These are phyloP conservation scores for Sciurus carolinensis DNA, from an alignment of 2,797 vertebrate species.

Conservation along the genomic window DNA sequence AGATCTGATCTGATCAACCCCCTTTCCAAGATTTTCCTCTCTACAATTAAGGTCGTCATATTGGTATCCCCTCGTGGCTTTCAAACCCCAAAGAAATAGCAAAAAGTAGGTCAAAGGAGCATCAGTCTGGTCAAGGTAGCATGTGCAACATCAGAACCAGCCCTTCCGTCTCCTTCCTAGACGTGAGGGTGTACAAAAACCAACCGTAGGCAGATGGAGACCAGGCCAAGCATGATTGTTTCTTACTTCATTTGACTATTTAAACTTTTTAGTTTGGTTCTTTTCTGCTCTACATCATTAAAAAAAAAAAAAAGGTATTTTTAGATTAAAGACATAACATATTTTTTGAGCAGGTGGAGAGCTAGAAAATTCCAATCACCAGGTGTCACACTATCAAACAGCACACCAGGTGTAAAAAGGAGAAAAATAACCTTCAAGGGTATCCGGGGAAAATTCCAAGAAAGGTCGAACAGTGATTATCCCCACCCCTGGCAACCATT, in stretches of 20 bases:
- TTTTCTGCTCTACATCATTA: slow-evolving; percentile 72
- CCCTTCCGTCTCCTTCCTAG: not conserved
- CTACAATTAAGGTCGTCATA: not conserved
- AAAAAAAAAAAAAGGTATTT: slow-evolving; percentile 72
- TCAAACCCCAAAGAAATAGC: slow-evolving; percentile 42
- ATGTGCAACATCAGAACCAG: not conserved
- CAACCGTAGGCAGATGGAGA: slow-evolving; percentile 21
- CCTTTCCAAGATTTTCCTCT: not conserved
- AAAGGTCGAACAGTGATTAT: slow-evolving; percentile 53
- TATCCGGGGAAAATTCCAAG: slow-evolving; percentile 77
- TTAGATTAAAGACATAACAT: slow-evolving; percentile 84
- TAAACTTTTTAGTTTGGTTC: slow-evolving; percentile 81
- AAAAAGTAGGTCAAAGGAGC: slow-evolving; percentile 5
- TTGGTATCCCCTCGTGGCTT: not conserved
- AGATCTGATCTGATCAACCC: not conserved
- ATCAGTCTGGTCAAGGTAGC: not conserved
- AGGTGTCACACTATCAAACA: slow-evolving; percentile 82
- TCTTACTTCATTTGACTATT: slow-evolving; percentile 81
- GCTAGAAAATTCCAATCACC: slow-evolving; percentile 80
- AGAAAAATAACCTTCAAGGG: slow-evolving; percentile 76
- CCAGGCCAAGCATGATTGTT: slow-evolving; percentile 47
- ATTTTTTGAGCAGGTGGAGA: slow-evolving; percentile 84
- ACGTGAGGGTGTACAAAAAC: not conserved
- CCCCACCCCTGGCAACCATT: slow-evolving; percentile 60
- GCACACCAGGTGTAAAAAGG: slow-evolving; percentile 76